Conservation (phyloP, 1,140 invertebrate genomes). For the Stenopsyche tienmushanensis region DNA sequence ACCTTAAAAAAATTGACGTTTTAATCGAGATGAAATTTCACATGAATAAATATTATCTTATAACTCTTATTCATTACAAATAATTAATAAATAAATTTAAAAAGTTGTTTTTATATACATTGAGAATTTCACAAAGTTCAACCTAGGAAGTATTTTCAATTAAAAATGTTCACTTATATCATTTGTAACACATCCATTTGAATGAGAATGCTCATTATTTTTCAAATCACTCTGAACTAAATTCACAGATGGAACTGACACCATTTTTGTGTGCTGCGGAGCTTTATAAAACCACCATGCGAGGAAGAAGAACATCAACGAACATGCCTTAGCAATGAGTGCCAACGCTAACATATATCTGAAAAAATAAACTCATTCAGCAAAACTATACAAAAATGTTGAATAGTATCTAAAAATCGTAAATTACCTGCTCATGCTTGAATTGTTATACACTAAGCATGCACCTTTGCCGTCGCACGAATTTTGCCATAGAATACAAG, state of each 20-base stretch:
- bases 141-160: not conserved
- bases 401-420: not conserved
- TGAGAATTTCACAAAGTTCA: too few relatives aligned
- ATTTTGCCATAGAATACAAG: conserved; percentile 77
- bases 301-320: conserved; percentile 66
- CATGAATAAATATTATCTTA: too few relatives aligned
- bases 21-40: too few relatives aligned
- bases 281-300: conserved; percentile 71
- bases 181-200: conserved; percentile 36
- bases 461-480: conserved; percentile 61
- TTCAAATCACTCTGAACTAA: conserved; percentile 33
- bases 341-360: conserved; percentile 69
- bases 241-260: conserved; percentile 45
- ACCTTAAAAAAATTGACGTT: too few relatives aligned
- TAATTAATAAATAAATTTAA: too few relatives aligned
- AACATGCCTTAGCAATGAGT: conserved; percentile 63
- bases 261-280: conserved; percentile 50
- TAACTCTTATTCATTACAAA: too few relatives aligned
- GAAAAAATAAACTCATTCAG: conserved; percentile 38
- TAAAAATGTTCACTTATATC: conserved; percentile 38
- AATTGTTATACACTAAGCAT: conserved; percentile 71
- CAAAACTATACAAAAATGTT: conserved; percentile 6
- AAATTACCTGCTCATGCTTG: conserved; percentile 68
- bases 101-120: too few relatives aligned
- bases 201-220: conserved; percentile 34